Base-by-base conservation (phyloP, 2,888 invertebrate genomes). In the Drosophila anomalata region DNA sequence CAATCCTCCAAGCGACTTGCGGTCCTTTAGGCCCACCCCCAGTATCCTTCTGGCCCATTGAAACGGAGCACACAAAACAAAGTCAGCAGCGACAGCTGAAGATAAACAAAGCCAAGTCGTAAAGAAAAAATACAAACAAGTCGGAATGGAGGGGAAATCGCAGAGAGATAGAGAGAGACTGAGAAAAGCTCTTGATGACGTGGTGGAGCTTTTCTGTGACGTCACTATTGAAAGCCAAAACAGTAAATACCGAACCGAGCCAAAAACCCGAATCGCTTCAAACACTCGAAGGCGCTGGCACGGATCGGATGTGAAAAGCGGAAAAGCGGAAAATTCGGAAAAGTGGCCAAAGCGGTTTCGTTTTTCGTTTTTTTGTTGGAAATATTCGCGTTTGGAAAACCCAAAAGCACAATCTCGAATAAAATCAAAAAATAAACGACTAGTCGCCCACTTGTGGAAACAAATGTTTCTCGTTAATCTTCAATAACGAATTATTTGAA, bases 191-290 rank as follows among this genome's bases (percentile, higher is more conserved):
- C 51, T 41, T 48, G 42, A 39, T 87, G 81, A 82, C 87, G 81
- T 81, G 4, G 51, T 22, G 31, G 57, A 89, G 90, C 90, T 89
- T 89, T 82, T 79, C 69, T 75, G 77, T 90, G 90, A 86, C 86
- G 89, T 90, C 90, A 90, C 74, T 58, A 33, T 33, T 52, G 62
- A 68, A 58, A 63, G 67, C 33, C 46, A 47, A 33, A 33, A 42
- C 29, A 14, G 36, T 29, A 29, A 29, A 29, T 26, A 12, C 26
- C 67, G 36, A 46, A 39, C 50, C 65, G 53, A 66, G 50, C 11
- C 59, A 42, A 42, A 41, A 31, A 51, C 71, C 72, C 69, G 87
- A 84, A 53, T 44, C 42, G 60, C 51, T 22, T 77, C 87, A 83
- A 84, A 84, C 78, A 83, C 79, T 79, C 78, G 59, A 75, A 86